Evolutionary conservation across 2,797 vertebrate genomes (phyloP).

Genomic region (Austrolebias charrua): DNA sequence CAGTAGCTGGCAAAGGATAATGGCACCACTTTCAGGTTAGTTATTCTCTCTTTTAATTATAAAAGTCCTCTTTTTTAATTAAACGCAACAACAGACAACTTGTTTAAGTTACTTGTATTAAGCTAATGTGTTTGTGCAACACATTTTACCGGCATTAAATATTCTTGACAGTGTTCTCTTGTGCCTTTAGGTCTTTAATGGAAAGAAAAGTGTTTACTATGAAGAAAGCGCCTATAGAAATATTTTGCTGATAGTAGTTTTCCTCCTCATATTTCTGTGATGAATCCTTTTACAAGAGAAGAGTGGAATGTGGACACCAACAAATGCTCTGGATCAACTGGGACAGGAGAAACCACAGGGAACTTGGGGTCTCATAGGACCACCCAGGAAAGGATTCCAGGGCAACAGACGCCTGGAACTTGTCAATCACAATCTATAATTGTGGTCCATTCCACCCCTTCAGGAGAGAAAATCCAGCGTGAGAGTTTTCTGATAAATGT

Average conservation of each 20-base stretch:
- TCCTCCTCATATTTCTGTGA: conserved; percentile 3
- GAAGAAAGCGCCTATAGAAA: neutral
- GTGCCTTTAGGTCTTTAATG: conserved; percentile 7
- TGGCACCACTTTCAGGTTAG: neutral
- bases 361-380: neutral
- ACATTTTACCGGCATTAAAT: neutral
- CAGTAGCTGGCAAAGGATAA: neutral
- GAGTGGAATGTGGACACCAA: conserved; percentile 18
- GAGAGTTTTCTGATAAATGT: conserved; percentile 34
- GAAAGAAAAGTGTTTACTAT: neutral
- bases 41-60: neutral
- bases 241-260: neutral
- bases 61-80: neutral
- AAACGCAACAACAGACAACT: neutral
- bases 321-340: neutral
- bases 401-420: neutral
- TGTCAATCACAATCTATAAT: conserved; percentile 21
- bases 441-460: conserved; percentile 26
- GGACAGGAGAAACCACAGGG: neutral
- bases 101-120: neutral
- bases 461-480: conserved; percentile 17
- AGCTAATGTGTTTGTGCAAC: neutral
- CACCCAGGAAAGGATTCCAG: conserved; percentile 1
- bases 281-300: conserved; percentile 13
- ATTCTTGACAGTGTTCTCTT: neutral